These are phyloP conservation scores for Cheirogaleus medius DNA, from an alignment of 2,113 vertebrate species.

Conservation along the genomic window DNA sequence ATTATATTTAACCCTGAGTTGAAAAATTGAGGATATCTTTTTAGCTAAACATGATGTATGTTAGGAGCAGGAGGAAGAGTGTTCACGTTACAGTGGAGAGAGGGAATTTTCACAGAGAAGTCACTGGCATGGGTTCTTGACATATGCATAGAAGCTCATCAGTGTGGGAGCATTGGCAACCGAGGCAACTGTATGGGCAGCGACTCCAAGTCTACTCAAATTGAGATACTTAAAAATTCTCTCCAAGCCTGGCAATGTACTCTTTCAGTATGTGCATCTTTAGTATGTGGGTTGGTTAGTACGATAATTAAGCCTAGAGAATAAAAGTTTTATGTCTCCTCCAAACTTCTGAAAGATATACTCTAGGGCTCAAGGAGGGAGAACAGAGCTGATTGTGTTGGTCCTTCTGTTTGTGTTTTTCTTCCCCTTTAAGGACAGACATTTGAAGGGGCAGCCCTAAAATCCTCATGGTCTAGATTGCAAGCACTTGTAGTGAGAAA, in stretches of 20 bases:
- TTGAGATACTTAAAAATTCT: background rate
- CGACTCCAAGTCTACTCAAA: background rate
- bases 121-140: background rate
- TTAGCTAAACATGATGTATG: background rate
- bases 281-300: background rate
- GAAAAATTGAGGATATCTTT: background rate
- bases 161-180: background rate
- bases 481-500: background rate
- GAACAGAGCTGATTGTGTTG: background rate
- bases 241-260: background rate
- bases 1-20: background rate
- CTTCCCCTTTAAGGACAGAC: background rate
- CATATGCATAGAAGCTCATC: background rate
- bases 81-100: rapidly evolving
- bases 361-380: background rate
- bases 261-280: background rate
- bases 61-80: background rate
- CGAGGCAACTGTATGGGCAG: background rate
- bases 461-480: background rate
- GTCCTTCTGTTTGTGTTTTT: background rate
- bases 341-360: background rate
- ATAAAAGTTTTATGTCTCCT: background rate
- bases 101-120: background rate
- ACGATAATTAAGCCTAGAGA: background rate
- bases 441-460: background rate